Conservation (phyloP, 2,113 vertebrate species). For the Sminthopsis crassicaudata region DNA sequence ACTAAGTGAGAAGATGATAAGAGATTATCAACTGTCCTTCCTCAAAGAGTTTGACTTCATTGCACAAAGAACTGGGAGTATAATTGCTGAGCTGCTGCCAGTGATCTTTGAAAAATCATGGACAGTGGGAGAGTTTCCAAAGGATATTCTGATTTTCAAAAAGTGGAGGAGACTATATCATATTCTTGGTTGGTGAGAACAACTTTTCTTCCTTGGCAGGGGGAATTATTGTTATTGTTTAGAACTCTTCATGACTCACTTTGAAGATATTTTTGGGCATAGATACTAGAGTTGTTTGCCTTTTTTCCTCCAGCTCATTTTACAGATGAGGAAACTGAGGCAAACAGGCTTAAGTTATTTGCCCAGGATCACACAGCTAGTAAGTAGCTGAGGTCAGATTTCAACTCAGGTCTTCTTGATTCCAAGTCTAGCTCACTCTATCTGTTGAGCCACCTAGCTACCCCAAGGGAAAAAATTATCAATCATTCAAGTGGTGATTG, state of each 20-base stretch:
- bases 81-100: not conserved
- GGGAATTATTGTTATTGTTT: not conserved
- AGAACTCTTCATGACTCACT: not conserved
- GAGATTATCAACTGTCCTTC: not conserved
- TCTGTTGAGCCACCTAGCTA: not conserved
- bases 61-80: not conserved
- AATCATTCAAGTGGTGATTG: too few relatives aligned
- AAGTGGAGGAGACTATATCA: not conserved
- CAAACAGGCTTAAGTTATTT: too few relatives aligned
- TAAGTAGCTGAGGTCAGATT: too few relatives aligned
- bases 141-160: not conserved
- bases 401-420: too few relatives aligned
- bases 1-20: not conserved
- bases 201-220: not conserved
- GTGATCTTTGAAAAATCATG: not conserved
- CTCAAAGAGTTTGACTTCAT: not conserved
- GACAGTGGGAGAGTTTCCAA: not conserved
- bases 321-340: too few relatives aligned
- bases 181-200: not conserved
- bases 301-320: too few relatives aligned
- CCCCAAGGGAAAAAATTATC: too few relatives aligned
- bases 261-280: not conserved
- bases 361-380: too few relatives aligned
- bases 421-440: not conserved
- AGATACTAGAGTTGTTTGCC: too few relatives aligned